Evolutionary conservation across 1,140 invertebrate species (phyloP).

Genomic region (Zophobas atratus): DNA sequence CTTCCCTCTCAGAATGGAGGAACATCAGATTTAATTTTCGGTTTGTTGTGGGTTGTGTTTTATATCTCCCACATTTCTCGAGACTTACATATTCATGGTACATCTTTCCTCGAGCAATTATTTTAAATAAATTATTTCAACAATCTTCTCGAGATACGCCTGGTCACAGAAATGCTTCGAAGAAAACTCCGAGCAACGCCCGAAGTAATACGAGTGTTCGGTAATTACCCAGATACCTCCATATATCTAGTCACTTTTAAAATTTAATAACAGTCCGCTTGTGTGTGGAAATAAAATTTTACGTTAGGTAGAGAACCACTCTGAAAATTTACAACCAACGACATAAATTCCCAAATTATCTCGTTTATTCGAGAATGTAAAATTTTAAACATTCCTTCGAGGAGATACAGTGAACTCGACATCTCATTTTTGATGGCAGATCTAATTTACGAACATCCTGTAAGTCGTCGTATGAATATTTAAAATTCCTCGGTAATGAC

Average conservation of each 20-base stretch:
- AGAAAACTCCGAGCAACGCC: too few relatives aligned
- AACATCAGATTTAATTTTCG: constrained; percentile 10
- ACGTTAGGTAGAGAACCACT: not conserved
- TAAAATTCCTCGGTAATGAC: constrained; percentile 13
- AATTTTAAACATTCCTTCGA: constrained; percentile 5
- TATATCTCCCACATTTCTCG: not conserved
- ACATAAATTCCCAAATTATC: constrained; percentile 18
- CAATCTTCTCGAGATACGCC: not conserved
- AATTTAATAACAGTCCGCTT: not conserved
- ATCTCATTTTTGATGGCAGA: constrained; percentile 22
- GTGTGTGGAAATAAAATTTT: not conserved
- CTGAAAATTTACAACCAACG: not conserved
- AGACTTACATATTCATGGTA: not conserved
- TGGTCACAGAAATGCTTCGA: not conserved
- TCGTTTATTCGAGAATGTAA: constrained; percentile 1
- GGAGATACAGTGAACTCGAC: not conserved
- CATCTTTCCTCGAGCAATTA: not conserved
- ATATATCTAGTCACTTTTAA: too few relatives aligned
- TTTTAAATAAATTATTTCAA: not conserved
- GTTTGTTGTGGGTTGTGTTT: constrained; percentile 12
- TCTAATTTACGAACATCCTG: constrained; percentile 31
- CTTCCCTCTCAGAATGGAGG: not conserved
- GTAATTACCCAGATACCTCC: too few relatives aligned
- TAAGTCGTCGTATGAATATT: constrained; percentile 15
- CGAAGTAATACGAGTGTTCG: too few relatives aligned